Evolutionary conservation across 2,113 vertebrate genomes (phyloP), one percentile per base, ranked within the genome.

Genomic region (Drymodes brunneopygia): DNA sequence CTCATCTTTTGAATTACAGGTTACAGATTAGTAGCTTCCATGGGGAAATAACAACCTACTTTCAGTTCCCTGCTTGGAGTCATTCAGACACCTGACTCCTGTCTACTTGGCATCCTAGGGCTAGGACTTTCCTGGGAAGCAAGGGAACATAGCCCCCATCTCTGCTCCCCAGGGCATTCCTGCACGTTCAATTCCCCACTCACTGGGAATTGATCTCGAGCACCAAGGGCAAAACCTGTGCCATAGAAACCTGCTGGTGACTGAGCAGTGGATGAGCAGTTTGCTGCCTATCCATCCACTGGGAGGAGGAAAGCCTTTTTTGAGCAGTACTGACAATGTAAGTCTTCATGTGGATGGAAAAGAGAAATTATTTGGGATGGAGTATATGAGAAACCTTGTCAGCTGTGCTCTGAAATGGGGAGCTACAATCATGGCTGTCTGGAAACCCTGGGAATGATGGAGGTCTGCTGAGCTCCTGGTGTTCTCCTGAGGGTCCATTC

Each of bases 141-240:
- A 51, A 50, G 8, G 2, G 11, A 75, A n/a, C 19, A 44, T 0
- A 2, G 12, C 15, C 10, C 31, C 15, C 6, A 33, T 27, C 22
- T 78, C 69, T 78, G 25, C 31, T 78, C 17, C 40, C 27, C 62
- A 12, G 31, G 27, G 19, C 23, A 44, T 27, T 85, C 56, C 45
- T 82, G 38, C 56, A 31, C 0, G 0, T 60, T 79, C 5, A 2
- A 3, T 73, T 71, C 36, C 13, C 38, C 53, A 1, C 64, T 73
- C 38, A 28, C 29, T 27, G 45, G 50, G 67, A 28, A 62, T 33
- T 9, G 42, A 58, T 58, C 15, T 28, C 0, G 0, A 78, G 42
- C 42, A 58, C 23, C 31, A 45, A 31, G 50, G 50, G 61, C 66
- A 48, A 69, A 64, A 45, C 20, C 24, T 5, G 13, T 15, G 16